Conservation (phyloP, 2,113 vertebrate species). For the Leptobrachium leishanense region DNA sequence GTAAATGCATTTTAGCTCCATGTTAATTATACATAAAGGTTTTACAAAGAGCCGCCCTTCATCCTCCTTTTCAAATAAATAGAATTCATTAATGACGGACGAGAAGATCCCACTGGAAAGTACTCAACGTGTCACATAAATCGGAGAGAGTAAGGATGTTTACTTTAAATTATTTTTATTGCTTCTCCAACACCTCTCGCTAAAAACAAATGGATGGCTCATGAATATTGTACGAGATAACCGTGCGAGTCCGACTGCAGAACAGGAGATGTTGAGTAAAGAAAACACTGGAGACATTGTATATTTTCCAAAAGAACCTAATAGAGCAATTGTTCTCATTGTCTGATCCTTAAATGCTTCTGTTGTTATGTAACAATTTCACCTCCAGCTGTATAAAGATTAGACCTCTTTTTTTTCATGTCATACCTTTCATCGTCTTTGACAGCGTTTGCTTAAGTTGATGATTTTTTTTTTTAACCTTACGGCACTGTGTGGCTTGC, state of each 20-base stretch:
- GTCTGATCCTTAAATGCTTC: conserved; percentile 1
- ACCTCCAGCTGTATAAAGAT: conserved; percentile 1
- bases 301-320: neutral
- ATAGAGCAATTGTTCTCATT: conserved; percentile 22
- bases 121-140: conserved; percentile 15
- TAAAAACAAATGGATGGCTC: conserved; percentile 38
- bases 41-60: too few species aligned
- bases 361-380: neutral
- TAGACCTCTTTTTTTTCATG: neutral
- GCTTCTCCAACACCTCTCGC: conserved; percentile 27
- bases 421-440: neutral
- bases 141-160: neutral
- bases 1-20: too few species aligned
- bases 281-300: neutral
- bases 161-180: conserved; percentile 14
- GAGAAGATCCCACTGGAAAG: neutral
- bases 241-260: neutral
- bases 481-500: too few species aligned
- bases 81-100: conserved; percentile 2
- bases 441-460: too few species aligned
- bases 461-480: too few species aligned
- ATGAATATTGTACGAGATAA: conserved; percentile 38
- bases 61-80: neutral
- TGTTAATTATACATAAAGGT: too few species aligned
- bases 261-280: conserved; percentile 6